Percentiles rank a stretch among this genome's conserved stretches.
Evolutionary conservation across 2,888 invertebrate genomes (phyloP).

Genomic region (Cremastinae sp.): DNA sequence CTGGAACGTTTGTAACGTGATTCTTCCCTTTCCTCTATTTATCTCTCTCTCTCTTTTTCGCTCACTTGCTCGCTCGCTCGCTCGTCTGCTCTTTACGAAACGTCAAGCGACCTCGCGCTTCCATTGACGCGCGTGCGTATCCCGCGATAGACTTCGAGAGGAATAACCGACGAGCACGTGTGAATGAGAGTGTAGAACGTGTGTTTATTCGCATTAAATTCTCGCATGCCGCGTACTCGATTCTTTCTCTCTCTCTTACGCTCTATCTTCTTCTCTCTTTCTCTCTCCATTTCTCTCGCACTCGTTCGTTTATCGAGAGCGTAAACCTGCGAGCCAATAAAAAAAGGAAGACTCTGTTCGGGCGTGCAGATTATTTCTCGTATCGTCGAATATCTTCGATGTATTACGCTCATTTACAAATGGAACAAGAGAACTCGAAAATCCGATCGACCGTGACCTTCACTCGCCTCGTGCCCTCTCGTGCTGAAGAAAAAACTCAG

Average conservation of each 20-base stretch:
- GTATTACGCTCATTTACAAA: no score
- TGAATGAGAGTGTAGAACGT: slow-evolving; percentile 52
- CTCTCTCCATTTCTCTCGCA: background rate
- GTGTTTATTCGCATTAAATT: slow-evolving; percentile 22
- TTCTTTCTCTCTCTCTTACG: slow-evolving; percentile 3
- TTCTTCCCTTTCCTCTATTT: background rate
- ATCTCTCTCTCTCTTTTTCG: background rate
- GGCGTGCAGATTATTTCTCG: no score
- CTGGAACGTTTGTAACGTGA: slow-evolving; percentile 26
- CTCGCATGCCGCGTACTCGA: background rate
- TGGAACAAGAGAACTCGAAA: no score
- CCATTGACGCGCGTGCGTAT: slow-evolving; percentile 67
- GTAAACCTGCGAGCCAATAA: background rate
- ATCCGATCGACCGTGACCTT: no score
- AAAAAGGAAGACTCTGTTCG: background rate
- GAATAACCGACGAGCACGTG: slow-evolving; percentile 46
- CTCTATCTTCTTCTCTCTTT: background rate
- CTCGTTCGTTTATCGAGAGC: background rate
- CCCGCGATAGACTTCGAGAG: slow-evolving; percentile 12
- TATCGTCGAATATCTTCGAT: no score
- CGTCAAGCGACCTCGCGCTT: slow-evolving; percentile 65
- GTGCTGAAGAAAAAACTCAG: no score
- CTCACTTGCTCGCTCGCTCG: slow-evolving; percentile 1
- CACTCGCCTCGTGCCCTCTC: no score
- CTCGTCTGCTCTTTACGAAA: slow-evolving; percentile 22